A percentile compares a stretch with the other conserved stretches of the same genome.
Evolutionary conservation across 1,140 invertebrate genomes (phyloP).

Genomic region (Cotesia vestalis): DNA sequence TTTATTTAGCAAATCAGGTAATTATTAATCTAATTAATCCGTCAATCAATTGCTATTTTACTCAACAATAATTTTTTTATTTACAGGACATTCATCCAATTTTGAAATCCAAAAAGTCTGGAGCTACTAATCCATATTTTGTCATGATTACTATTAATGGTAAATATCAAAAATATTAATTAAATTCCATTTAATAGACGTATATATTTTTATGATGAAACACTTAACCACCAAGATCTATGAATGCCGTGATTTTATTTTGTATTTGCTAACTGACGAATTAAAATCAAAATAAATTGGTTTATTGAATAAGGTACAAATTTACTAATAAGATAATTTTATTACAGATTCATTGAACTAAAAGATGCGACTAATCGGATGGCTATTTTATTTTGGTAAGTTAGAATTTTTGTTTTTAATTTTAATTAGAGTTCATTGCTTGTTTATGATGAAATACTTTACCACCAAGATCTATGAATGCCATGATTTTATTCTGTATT

Average conservation of each 20-base stretch:
- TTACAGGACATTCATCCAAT: not conserved
- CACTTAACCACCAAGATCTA: constrained; percentile 38
- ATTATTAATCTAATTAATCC: no score
- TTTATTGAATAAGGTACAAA: no score
- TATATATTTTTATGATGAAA: constrained; percentile 25
- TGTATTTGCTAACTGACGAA: constrained; percentile 33
- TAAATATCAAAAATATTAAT: no score
- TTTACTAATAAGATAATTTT: not conserved
- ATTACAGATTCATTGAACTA: not conserved
- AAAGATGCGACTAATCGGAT: not conserved
- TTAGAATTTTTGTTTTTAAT: no score
- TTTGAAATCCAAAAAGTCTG: no score
- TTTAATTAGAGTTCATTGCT: no score
- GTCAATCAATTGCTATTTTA: no score
- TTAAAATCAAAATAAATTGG: no score
- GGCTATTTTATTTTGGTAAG: no score
- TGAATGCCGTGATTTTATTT: constrained; percentile 38
- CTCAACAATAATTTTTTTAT: not conserved
- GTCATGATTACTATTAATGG: no score
- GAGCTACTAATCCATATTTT: no score
- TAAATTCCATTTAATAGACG: not conserved
- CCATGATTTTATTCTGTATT: constrained; percentile 36
- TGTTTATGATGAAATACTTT: constrained; percentile 28
- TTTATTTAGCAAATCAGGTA: no score
- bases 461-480: constrained; percentile 42